These are phyloP conservation scores for Cyclargus thomasi DNA, from an alignment of 1,140 invertebrate species.

Conservation along the genomic window DNA sequence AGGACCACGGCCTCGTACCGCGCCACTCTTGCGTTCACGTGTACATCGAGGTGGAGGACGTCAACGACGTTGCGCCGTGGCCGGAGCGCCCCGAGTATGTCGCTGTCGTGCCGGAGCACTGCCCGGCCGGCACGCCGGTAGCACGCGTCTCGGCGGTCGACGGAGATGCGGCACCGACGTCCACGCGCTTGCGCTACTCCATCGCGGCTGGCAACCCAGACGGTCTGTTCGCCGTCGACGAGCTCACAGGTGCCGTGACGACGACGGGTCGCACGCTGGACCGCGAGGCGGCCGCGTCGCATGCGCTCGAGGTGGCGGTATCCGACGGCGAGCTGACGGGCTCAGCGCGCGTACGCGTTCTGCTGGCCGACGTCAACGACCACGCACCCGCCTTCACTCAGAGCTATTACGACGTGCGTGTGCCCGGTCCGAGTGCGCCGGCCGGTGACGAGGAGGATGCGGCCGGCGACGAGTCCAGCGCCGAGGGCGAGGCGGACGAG, in stretches of 20 bases:
- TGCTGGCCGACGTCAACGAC: conserved; percentile 90
- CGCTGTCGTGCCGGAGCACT: conserved; percentile 89
- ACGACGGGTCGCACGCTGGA: conserved; percentile 90
- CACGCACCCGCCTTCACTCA: conserved; percentile 88
- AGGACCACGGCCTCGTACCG: conserved; percentile 92
- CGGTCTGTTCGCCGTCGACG: conserved; percentile 91
- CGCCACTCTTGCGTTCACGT: conserved; percentile 87
- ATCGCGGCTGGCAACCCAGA: conserved; percentile 94
- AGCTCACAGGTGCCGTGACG: conserved; percentile 85
- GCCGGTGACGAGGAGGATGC: conserved; percentile 26
- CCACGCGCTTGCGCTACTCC: conserved; percentile 84
- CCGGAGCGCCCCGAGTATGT: conserved; percentile 91
- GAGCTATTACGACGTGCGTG: conserved; percentile 85
- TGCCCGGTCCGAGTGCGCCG: conserved; percentile 76
- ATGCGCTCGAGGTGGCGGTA: conserved; percentile 90
- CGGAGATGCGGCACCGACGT: conserved; percentile 82
- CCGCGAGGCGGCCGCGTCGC: conserved; percentile 88
- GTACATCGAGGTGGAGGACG: conserved; percentile 91
- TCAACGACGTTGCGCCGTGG: conserved; percentile 95
- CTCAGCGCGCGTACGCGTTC: conserved; percentile 87
- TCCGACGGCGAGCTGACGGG: conserved; percentile 90
- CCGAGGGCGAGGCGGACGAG: conserved; percentile 41
- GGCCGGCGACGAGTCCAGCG: conserved; percentile 42
- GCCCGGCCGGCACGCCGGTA: conserved; percentile 82
- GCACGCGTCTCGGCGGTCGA: conserved; percentile 87